Conservation (phyloP, 2,797 vertebrate species). For the Characodon lateralis region DNA sequence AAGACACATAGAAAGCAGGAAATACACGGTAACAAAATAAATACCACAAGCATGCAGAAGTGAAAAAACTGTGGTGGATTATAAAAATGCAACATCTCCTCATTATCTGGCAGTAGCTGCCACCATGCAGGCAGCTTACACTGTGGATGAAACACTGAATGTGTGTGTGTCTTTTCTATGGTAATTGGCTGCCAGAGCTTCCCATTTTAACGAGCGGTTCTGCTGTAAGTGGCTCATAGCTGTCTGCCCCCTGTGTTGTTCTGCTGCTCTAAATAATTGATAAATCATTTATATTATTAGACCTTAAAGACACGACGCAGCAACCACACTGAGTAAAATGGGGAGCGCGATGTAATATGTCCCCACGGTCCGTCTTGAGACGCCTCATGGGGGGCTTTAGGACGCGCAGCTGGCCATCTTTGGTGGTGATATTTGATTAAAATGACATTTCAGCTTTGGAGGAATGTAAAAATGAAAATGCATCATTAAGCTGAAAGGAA, state of each 20-base stretch:
- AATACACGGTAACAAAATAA: constrained; percentile 19
- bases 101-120: constrained; percentile 67
- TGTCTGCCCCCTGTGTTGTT: constrained; percentile 66
- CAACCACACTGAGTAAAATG: constrained; percentile 53
- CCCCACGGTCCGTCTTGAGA: constrained; percentile 21
- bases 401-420: constrained; percentile 27
- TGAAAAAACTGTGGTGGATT: constrained; percentile 37
- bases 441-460: constrained; percentile 31
- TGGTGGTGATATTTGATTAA: constrained; percentile 26
- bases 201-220: constrained; percentile 60
- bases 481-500: constrained; percentile 28
- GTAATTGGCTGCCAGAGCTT: constrained; percentile 73
- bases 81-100: constrained; percentile 59
- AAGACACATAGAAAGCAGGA: constrained; percentile 33
- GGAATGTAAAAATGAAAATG: constrained; percentile 21
- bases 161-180: constrained; percentile 28
- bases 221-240: constrained; percentile 63
- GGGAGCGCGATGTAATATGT: constrained; percentile 21
- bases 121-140: constrained; percentile 34
- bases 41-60: constrained; percentile 9
- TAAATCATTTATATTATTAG: constrained; percentile 80
- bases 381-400: constrained; percentile 17
- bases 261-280: constrained; percentile 78
- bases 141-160: constrained; percentile 5
- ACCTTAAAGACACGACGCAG: constrained; percentile 64